These are phyloP conservation scores for Sebastes minor DNA, from an alignment of 2,797 vertebrate species.

Conservation along the genomic window DNA sequence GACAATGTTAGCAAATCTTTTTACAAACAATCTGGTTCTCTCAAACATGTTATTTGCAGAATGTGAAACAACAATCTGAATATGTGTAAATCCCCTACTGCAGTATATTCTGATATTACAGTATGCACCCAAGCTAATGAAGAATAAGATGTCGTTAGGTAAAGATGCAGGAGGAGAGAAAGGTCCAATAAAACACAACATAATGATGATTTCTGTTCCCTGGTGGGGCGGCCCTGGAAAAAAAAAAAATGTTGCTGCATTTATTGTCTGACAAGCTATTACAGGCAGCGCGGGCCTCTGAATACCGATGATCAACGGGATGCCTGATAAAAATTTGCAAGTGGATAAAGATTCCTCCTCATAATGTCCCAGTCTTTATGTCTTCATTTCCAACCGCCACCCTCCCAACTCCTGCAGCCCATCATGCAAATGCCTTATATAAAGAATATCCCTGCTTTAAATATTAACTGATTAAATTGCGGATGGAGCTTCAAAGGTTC, in stretches of 20 bases:
- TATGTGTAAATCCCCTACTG: neutral
- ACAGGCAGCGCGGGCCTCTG: slow-evolving; percentile 41
- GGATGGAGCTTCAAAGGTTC: slow-evolving; percentile 75
- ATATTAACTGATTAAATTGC: slow-evolving; percentile 79
- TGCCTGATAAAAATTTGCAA: slow-evolving; percentile 41
- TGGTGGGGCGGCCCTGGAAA: slow-evolving; percentile 12
- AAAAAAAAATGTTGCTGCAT: slow-evolving; percentile 53
- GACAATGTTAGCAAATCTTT: slow-evolving; percentile 28
- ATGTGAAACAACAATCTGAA: neutral
- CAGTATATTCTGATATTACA: neutral
- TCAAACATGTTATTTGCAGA: neutral
- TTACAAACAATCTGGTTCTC: slow-evolving; percentile 44
- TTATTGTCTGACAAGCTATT: slow-evolving; percentile 71
- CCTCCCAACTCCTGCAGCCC: slow-evolving; percentile 26
- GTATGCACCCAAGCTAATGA: slow-evolving; percentile 8
- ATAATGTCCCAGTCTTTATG: slow-evolving; percentile 31
- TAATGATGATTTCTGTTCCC: slow-evolving; percentile 66
- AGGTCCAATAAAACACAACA: slow-evolving; percentile 58
- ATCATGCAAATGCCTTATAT: slow-evolving; percentile 60
- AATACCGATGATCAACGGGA: slow-evolving; percentile 70
- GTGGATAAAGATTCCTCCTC: slow-evolving; percentile 40
- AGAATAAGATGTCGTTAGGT: slow-evolving; percentile 20
- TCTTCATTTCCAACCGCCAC: slow-evolving; percentile 30
- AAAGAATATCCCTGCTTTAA: slow-evolving; percentile 76
- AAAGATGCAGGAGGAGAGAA: slow-evolving; percentile 52